Evolutionary conservation across 2,113 vertebrate genomes (phyloP), one percentile per base, ranked within the genome.

Genomic region (rat (Rattus norvegicus)): DNA sequence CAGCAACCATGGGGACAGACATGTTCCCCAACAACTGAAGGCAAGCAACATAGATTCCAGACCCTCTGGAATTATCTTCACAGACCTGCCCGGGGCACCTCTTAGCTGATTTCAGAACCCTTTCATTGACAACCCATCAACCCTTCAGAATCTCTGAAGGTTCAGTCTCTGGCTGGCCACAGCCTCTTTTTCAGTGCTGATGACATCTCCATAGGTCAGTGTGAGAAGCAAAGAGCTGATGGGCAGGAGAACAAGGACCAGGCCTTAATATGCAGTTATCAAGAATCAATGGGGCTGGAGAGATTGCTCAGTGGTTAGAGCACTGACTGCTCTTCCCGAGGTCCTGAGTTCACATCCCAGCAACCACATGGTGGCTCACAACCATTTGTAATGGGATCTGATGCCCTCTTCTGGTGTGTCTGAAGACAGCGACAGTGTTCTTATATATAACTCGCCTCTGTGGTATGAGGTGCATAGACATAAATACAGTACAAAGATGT

Each of bases 91-190:
- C 22, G 24, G 67, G 36, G 49, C n/a, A 52, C 56, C 67, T 88
- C 49, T 56, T n/a, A 72, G 49, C n/a, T 88, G 49, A 28, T 39
- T 72, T 54, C 22, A 88, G 86, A 69, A 24, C 3, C 33, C 33
- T 88, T 33, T 56, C 16, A 33, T n/a, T 88, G 20, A 88, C 47
- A 54, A 72, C 30, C 49, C 22, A 70, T 67, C 65, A 54, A 36
- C 73, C 22, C 43, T 73, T 54, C 47, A 72, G 59, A 61, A 83
- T 20, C 75, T 36, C 52, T 26, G 56, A 33, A 39, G 63, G 26
- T 69, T 49, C 52, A 17, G 30, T 12, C 36, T 61, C 54, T n/a
- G 0, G 1, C 0, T 30, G 49, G 20, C n/a, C 63, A 14, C 0
- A 3, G 86, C 7, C 75, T 88, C 26, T 11, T 1, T 22, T 39